phyloP scores from a whole-genome alignment of 2,113 vertebrate species.

The Sitta europaea region DNA sequence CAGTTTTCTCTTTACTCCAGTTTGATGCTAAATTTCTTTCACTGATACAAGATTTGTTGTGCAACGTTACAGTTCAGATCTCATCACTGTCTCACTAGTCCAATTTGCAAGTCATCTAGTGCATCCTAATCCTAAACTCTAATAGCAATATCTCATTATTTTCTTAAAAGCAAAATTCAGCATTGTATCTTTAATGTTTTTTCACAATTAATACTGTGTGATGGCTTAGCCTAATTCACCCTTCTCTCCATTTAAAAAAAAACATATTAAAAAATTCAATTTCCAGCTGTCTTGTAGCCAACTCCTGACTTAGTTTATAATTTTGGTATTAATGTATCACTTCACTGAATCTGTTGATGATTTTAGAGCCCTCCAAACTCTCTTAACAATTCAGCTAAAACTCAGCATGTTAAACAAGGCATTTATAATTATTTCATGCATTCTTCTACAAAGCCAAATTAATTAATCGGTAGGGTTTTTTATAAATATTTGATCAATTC shows the following conservation, averaged over 20 bases:
- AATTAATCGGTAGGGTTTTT: neutral
- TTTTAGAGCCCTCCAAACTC: neutral
- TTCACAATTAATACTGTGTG: neutral
- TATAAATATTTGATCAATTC: constrained; percentile 13
- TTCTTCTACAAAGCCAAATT: neutral
- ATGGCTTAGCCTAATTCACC: neutral
- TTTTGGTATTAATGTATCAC: neutral
- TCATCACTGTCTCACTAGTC: neutral
- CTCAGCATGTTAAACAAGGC: neutral
- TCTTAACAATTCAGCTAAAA: neutral
- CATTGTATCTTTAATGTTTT: neutral
- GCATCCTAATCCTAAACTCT: neutral
- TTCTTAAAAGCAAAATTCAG: neutral
- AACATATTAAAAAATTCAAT: neutral
- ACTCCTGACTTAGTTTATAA: neutral
- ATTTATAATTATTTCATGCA: neutral
- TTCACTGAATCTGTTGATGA: neutral
- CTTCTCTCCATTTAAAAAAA: neutral
- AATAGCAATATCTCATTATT: neutral
- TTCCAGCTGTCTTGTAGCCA: neutral
- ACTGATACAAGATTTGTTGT: neutral
- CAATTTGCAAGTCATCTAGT: neutral
- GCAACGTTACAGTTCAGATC: neutral
- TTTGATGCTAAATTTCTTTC: neutral
- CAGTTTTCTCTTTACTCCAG: neutral